A percentile compares a stretch with the other conserved stretches of the same genome.
Evolutionary conservation across 2,888 invertebrate species (phyloP).

Genomic region (Synergus japonicus): DNA sequence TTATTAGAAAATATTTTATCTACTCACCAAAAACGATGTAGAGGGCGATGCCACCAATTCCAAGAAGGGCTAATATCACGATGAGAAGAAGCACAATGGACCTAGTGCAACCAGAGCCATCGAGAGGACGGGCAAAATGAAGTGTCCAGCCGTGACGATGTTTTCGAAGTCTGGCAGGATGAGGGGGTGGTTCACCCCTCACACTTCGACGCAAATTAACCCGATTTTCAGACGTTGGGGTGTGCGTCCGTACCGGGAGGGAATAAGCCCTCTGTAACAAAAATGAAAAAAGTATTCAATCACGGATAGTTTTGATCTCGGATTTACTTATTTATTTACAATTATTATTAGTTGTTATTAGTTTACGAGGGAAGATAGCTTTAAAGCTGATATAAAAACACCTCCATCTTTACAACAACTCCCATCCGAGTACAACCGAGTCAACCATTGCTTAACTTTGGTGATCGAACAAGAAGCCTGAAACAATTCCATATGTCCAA

Average conservation of each 20-base stretch:
- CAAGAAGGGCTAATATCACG: conserved; percentile 68
- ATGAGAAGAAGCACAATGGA: conserved; percentile 68
- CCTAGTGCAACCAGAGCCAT: conserved; percentile 68
- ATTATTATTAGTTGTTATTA: too few relatives aligned
- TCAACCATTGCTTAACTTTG: too few relatives aligned
- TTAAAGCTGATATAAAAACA: too few relatives aligned
- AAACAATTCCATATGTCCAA: too few relatives aligned
- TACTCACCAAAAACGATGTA: conserved; percentile 73
- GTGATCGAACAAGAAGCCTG: too few relatives aligned
- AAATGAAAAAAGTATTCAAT: conserved; percentile 39
- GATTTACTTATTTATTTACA: too few relatives aligned
- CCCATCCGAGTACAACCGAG: too few relatives aligned
- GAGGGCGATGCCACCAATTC: conserved; percentile 71
- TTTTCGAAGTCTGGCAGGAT: conserved; percentile 72
- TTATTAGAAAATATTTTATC: background rate
- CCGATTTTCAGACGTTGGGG: conserved; percentile 73
- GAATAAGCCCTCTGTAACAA: conserved; percentile 73
- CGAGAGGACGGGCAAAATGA: conserved; percentile 69
- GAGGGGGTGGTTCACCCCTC: conserved; percentile 72
- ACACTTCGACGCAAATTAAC: conserved; percentile 72
- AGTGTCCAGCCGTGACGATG: conserved; percentile 74
- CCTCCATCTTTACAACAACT: too few relatives aligned
- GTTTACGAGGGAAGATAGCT: too few relatives aligned
- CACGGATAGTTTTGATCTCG: too few relatives aligned
- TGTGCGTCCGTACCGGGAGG: conserved; percentile 69